Conservation (phyloP, 2,888 invertebrate species). For the Venusia cambrica region DNA sequence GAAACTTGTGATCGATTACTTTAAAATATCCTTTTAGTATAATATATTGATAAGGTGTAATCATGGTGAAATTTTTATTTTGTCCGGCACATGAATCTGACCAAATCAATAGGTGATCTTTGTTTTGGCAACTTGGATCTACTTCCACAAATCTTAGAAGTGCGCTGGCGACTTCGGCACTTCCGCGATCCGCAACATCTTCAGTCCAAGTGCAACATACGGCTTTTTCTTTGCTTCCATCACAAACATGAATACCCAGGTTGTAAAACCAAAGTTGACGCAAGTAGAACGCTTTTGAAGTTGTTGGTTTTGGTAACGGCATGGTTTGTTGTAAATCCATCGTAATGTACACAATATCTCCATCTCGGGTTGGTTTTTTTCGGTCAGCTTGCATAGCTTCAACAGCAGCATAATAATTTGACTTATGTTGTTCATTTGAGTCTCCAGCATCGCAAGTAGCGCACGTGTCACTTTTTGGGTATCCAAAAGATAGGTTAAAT, state of each 20-base stretch:
- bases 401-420: background rate
- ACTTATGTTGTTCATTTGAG: background rate
- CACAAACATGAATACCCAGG: constrained; percentile 5
- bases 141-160: too few relatives aligned
- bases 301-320: constrained; percentile 1
- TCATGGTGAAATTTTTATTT: too few relatives aligned
- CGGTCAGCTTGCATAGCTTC: background rate
- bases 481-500: background rate
- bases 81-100: too few relatives aligned
- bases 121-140: too few relatives aligned
- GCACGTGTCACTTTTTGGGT: background rate
- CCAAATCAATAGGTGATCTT: too few relatives aligned
- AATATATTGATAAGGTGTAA: too few relatives aligned
- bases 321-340: constrained; percentile 3
- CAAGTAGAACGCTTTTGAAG: constrained; percentile 3
- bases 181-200: constrained; percentile 1
- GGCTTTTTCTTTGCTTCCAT: constrained; percentile 1
- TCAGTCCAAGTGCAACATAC: constrained; percentile 4
- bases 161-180: too few relatives aligned
- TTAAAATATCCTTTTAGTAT: too few relatives aligned
- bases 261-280: constrained; percentile 2
- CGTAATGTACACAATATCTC: background rate
- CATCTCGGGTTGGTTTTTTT: constrained; percentile 1
- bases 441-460: background rate
- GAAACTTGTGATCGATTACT: too few relatives aligned